Evolutionary conservation across 2,113 vertebrate species (phyloP), one percentile per base, ranked within the genome.

Genomic region (Dicrurus megarhynchus): DNA sequence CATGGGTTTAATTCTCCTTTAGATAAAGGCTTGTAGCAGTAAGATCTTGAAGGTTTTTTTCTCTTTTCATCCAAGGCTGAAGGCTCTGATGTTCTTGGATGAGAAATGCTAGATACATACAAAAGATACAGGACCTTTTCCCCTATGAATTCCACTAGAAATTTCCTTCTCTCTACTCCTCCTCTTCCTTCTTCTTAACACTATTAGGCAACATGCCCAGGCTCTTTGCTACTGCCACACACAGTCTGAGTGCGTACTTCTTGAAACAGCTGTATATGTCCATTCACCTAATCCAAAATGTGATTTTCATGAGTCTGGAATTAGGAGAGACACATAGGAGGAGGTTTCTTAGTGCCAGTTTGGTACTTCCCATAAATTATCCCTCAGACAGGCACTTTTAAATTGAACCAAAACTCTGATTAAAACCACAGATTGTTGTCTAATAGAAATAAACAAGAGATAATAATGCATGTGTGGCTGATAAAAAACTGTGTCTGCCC

Each of bases 21-120:
- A 89, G 68, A 37, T 80, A 81, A 89, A 81, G 39, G n/a, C 78
- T 95, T 96, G 75, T 92, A 81, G 65, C 80, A 87, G 35, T 84
- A 87, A 75, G 37, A 20, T 89, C 64, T 71, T 64, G 69, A 78
- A 42, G 28, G 7, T 6, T 81, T 81, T 85, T 93, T 92, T 64
- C 35, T 68, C 73, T 84, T 92, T 90, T 47, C 16, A 47, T 95
- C 84, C 94, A 92, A 91, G 42, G 74, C 56, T 41, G 52, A 83
- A 89, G 39, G 18, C 67, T 92, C 76, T 67, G 30, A 77, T 86
- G 20, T 90, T 80, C 64, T 89, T 89, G 77, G 13, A 68, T 75
- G 60, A 95, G 77, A 94, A 91, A 52, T 39, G 28, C 56, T 73
- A 64, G 64, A 74, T 63, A 86, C 89, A 84, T 74, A 49, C 12